These are phyloP conservation scores for Halictus rubicundus DNA, from an alignment of 1,140 invertebrate genomes.

Conservation along the genomic window DNA sequence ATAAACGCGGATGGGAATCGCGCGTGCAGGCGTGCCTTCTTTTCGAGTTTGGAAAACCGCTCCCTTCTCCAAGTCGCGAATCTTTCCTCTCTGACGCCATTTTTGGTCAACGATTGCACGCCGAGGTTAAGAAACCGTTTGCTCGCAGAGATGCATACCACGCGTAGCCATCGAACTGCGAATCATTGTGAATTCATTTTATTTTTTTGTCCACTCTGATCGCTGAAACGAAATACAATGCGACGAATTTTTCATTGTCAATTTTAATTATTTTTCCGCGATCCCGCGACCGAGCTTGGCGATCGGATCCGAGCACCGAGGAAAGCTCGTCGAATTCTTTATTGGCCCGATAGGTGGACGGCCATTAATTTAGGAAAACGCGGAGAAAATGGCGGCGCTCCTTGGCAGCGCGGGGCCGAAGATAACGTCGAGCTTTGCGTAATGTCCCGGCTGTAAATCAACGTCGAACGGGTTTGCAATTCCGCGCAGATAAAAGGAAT, in stretches of 20 bases:
- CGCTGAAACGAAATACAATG: too few species aligned
- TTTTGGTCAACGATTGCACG: neutral
- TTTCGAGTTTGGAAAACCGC: too few species aligned
- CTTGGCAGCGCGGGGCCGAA: neutral
- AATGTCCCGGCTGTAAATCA: conserved; percentile 13
- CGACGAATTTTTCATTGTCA: too few species aligned
- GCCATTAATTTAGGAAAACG: neutral
- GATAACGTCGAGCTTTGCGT: conserved; percentile 9
- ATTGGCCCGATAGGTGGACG: conserved; percentile 6
- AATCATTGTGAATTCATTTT: too few species aligned
- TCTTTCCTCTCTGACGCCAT: neutral
- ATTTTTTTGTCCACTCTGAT: too few species aligned
- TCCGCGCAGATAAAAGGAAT: neutral
- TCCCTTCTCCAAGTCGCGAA: too few species aligned
- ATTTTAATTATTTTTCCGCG: too few species aligned
- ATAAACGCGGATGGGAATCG: too few species aligned
- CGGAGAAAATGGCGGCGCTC: conserved; percentile 1
- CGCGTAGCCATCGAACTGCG: too few species aligned
- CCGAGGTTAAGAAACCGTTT: conserved; percentile 1
- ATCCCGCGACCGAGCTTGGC: neutral
- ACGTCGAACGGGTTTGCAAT: neutral
- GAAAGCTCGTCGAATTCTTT: neutral
- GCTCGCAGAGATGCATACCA: too few species aligned
- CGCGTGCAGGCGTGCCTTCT: too few species aligned
- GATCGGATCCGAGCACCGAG: neutral